A percentile compares a stretch with the other conserved stretches of the same genome.
Conservation (phyloP, 2,113 vertebrate genomes). For the Myxocyprinus asiaticus region DNA sequence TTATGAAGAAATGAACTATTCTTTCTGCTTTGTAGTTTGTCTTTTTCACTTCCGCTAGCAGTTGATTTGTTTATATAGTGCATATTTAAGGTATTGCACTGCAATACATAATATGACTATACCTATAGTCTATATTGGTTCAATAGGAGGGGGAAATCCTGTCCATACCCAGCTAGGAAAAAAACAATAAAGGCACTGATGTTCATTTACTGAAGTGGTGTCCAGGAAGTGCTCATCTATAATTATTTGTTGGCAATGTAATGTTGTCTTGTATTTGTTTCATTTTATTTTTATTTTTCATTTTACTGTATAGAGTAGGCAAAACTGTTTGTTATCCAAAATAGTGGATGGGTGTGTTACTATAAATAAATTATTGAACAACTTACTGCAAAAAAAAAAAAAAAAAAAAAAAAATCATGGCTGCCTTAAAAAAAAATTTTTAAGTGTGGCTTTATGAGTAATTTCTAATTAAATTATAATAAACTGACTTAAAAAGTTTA, state of each 20-base stretch:
- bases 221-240: background rate
- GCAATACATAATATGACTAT: background rate
- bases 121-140: conserved; percentile 2
- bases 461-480: too few species aligned
- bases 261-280: too few species aligned
- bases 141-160: background rate
- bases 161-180: too few species aligned
- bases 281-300: too few species aligned
- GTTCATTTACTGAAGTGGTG: too few species aligned
- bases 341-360: background rate
- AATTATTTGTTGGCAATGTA: too few species aligned
- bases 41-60: background rate
- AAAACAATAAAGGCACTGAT: too few species aligned
- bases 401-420: conserved; percentile 15
- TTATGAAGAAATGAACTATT: background rate
- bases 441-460: too few species aligned
- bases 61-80: background rate
- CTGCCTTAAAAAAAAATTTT: too few species aligned
- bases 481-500: too few species aligned
- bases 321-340: too few species aligned
- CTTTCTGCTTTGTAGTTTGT: background rate
- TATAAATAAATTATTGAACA: background rate
- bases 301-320: too few species aligned
- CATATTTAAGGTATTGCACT: background rate
- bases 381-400: background rate